phyloP scores from a whole-genome alignment of 2,797 vertebrate genomes.

The Calcarius lapponicus region DNA sequence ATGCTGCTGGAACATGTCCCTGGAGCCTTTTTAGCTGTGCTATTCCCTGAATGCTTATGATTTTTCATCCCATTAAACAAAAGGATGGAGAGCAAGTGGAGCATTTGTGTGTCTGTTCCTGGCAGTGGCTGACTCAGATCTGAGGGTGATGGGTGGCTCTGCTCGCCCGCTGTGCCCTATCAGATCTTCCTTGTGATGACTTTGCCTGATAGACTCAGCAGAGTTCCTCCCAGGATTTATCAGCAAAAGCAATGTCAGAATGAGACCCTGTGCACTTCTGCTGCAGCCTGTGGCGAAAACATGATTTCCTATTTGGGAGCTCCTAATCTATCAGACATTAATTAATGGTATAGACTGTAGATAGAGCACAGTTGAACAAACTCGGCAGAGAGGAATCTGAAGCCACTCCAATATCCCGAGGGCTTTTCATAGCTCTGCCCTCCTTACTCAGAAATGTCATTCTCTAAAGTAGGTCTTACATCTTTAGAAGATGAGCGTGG shows the following conservation, averaged over 20 bases:
- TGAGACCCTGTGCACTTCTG: background rate
- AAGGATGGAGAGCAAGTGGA: background rate
- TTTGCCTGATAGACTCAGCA: background rate
- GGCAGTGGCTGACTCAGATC: background rate
- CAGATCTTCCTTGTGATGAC: background rate
- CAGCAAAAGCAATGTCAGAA: background rate
- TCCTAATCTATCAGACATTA: slow-evolving; percentile 47
- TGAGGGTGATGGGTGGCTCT: background rate
- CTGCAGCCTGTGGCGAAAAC: background rate
- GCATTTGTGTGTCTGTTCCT: too few relatives aligned
- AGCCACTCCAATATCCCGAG: background rate
- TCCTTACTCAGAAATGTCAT: slow-evolving; percentile 8
- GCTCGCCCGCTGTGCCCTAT: background rate
- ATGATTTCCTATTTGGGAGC: slow-evolving; percentile 52
- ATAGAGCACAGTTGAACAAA: background rate
- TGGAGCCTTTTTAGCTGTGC: background rate
- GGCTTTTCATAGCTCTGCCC: slow-evolving; percentile 51
- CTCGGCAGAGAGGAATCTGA: background rate
- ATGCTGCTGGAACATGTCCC: background rate
- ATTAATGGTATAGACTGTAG: slow-evolving; percentile 30
- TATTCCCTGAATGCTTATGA: background rate
- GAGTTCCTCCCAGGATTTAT: background rate
- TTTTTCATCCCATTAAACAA: background rate
- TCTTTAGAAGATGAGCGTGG: slow-evolving; percentile 10
- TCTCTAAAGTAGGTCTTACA: slow-evolving; percentile 46